phyloP scores from a whole-genome alignment of 2,113 vertebrate genomes.

The Tiliqua scincoides region DNA sequence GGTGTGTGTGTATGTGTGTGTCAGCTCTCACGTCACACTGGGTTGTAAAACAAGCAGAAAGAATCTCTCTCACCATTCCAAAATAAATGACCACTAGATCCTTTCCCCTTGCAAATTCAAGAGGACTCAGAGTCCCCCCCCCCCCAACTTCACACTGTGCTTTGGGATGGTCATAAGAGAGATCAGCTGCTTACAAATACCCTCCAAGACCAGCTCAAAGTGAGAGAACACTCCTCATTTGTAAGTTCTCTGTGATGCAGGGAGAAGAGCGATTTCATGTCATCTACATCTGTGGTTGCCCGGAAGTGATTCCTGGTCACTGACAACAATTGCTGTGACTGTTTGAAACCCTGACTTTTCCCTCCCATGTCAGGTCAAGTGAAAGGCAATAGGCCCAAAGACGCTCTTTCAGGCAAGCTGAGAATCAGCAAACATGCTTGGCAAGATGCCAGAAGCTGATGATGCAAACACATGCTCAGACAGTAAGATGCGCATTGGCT shows the following conservation, averaged over 20 bases:
- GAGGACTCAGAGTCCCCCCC: neutral
- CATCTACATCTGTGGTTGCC: too few relatives aligned
- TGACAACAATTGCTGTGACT: neutral
- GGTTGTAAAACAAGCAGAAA: constrained; percentile 41
- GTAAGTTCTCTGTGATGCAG: neutral
- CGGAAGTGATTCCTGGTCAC: too few relatives aligned
- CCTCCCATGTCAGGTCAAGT: neutral
- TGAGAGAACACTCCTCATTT: neutral
- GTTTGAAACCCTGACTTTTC: neutral
- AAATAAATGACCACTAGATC: neutral
- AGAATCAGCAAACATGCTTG: neutral
- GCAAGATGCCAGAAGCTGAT: neutral
- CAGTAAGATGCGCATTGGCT: too few relatives aligned
- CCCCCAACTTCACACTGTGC: neutral
- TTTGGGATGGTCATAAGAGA: neutral
- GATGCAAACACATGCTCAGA: neutral
- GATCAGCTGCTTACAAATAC: too few relatives aligned
- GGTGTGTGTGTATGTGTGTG: neutral
- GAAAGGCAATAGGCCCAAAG: neutral
- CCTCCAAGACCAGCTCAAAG: neutral
- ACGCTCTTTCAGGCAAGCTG: too few relatives aligned
- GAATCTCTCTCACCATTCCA: constrained; percentile 13
- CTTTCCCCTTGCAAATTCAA: neutral
- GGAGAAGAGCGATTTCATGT: too few relatives aligned
- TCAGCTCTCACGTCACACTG: neutral